Conservation (phyloP, 2,888 invertebrate genomes). For the Morpho achilles region DNA sequence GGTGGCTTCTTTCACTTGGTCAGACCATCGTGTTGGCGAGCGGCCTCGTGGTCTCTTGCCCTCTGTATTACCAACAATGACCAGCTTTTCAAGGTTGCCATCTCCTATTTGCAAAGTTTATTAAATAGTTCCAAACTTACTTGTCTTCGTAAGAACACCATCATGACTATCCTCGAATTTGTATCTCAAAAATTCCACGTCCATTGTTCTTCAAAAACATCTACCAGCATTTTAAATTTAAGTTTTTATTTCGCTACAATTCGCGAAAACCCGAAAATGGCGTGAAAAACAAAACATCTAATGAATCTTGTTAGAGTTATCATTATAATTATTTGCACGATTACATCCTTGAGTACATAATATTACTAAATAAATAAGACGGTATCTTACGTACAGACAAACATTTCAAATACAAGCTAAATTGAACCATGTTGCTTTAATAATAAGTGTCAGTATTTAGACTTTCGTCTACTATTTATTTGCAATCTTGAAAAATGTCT, state of each 20-base stretch:
- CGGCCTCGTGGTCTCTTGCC: too few species aligned
- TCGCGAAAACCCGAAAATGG: constrained; percentile 10
- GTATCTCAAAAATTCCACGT: constrained; percentile 57
- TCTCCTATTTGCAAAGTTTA: too few species aligned
- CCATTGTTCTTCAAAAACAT: constrained; percentile 38
- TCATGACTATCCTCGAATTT: constrained; percentile 54
- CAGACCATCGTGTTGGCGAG: too few species aligned
- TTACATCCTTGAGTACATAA: constrained; percentile 27
- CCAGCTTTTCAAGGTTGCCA: too few species aligned
- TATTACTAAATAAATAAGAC: constrained; percentile 19
- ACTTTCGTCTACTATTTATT: constrained; percentile 3
- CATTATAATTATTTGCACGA: constrained; percentile 22
- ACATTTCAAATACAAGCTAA: neutral
- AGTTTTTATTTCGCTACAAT: neutral
- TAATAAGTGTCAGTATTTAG: neutral
- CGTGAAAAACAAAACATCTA: constrained; percentile 13
- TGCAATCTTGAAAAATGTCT: constrained; percentile 19
- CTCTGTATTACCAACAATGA: too few species aligned
- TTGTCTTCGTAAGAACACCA: constrained; percentile 54
- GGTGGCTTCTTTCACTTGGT: too few species aligned
- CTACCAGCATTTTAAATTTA: constrained; percentile 2
- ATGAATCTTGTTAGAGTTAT: constrained; percentile 23
- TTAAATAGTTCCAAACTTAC: constrained; percentile 38
- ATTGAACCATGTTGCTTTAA: constrained; percentile 5
- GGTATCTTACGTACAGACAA: neutral